A percentile compares a stretch with the other conserved stretches of the same genome.
Evolutionary conservation across 2,113 vertebrate species (phyloP).

Genomic region (Corythornis vintsioides): DNA sequence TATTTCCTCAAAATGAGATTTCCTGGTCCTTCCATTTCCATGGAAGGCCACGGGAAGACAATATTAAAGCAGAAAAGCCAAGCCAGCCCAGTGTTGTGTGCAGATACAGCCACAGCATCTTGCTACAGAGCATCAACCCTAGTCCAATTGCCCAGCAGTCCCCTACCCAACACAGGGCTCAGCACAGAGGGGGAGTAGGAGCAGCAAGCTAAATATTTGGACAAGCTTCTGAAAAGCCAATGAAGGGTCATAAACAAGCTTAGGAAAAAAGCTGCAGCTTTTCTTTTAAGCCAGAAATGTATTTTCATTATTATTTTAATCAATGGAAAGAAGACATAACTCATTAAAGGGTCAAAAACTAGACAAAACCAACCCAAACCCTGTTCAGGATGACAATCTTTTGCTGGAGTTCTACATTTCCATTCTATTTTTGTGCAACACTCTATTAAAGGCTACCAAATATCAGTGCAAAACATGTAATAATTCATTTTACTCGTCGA

Average conservation of each 20-base stretch:
- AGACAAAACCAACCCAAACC: not conserved
- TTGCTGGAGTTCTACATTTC: not conserved
- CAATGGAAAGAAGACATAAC: not conserved
- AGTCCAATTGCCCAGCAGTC: accelerated
- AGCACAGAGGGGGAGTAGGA: not conserved
- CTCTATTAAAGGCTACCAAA: not conserved
- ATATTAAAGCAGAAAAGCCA: not conserved
- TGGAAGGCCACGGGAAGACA: not conserved
- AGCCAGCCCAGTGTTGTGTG: not conserved
- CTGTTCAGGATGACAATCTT: not conserved
- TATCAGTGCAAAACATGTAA: not conserved
- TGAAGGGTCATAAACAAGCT: not conserved
- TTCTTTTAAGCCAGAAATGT: not conserved
- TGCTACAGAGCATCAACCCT: not conserved
- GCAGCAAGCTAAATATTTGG: not conserved
- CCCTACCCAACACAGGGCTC: not conserved
- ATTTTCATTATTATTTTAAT: not conserved
- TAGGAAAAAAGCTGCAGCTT: not conserved
- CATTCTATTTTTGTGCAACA: not conserved
- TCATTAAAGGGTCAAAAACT: not conserved
- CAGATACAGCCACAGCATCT: not conserved
- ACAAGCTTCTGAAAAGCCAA: not conserved
- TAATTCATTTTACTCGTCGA: not conserved
- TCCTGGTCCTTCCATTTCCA: not conserved
- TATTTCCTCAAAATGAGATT: not conserved